A percentile compares a stretch with the other conserved stretches of the same genome.
phyloP scores from a whole-genome alignment of 2,888 invertebrate genomes.

The Parnassius apollo region DNA sequence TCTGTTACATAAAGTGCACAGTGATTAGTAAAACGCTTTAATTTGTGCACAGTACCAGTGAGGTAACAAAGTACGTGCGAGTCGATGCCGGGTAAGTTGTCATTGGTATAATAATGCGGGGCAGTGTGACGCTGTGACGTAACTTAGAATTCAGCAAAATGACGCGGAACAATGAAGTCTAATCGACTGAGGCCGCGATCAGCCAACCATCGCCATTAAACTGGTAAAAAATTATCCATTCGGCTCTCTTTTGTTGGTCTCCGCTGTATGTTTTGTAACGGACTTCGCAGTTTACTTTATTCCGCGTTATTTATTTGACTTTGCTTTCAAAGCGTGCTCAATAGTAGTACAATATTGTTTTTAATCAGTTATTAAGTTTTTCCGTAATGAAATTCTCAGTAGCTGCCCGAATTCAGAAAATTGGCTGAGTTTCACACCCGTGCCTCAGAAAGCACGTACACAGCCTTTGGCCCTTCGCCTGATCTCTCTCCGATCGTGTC shows the following conservation, averaged over 20 bases:
- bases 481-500: too few species aligned
- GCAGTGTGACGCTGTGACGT: slow-evolving; percentile 51
- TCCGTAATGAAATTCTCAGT: too few species aligned
- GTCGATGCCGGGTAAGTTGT: not conserved
- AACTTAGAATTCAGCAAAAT: slow-evolving; percentile 64
- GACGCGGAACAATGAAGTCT: slow-evolving; percentile 58
- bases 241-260: not conserved
- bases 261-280: not conserved
- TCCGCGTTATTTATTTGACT: not conserved
- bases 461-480: too few species aligned
- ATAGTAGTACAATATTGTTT: too few species aligned
- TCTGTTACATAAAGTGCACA: not conserved
- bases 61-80: not conserved
- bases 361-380: too few species aligned
- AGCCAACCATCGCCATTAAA: slow-evolving; percentile 4
- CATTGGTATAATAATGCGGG: slow-evolving; percentile 31
- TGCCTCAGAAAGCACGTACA: too few species aligned
- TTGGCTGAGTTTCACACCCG: too few species aligned
- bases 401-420: too few species aligned
- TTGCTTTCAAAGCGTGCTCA: not conserved
- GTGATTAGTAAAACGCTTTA: not conserved
- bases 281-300: not conserved
- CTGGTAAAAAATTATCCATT: not conserved
- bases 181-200: slow-evolving; percentile 42
- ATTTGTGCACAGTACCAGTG: not conserved